Evolutionary conservation across 2,888 invertebrate species (phyloP), one percentile per base, ranked within the genome.

Genomic region (Watsonalla cultraria): DNA sequence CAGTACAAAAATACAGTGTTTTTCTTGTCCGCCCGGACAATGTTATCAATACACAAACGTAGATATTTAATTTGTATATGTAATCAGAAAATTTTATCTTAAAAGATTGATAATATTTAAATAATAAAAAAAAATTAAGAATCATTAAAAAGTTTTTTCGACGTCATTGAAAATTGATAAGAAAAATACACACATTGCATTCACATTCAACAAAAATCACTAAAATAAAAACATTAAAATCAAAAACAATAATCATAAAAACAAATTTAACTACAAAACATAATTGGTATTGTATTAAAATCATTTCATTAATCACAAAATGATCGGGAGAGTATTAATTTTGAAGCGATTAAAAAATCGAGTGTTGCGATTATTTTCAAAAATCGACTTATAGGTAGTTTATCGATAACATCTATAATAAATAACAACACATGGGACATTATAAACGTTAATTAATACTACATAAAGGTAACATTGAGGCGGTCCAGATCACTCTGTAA

Each of bases 381-480:
- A 24, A 24, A 47, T 47, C 46, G 46, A 47, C n/a, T n/a, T 33
- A 47, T 4, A n/a, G n/a, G n/a, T n/a, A 47, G 7, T 33, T 24
- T 33, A 47, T 33, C 47, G 34, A 46, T 24, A 46, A 35, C 7
- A 48, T 9, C n/a, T 35, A 35, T 14, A 35, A 24, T 24, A 48
- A 35, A 48, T 35, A 48, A 7, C 34, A 8, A 35, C 13, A 7
- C 13, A 35, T 48, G 48, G 24, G 34, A 35, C 13, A 45, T 51
- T 55, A 39, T 42, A 47, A 58, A 52, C 50, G 54, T 58, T 54
- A 48, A 60, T 54, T 59, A 68, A 68, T 68, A 66, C 63, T 68
- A 54, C 56, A 55, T 47, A 45, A 59, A 60, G 67, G 68, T 68
- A 68, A 68, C 68, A 15, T 61, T 56, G 48, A 46, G 46, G 54